Percentiles rank a stretch among this genome's conserved stretches.
phyloP scores from a whole-genome alignment of 2,888 invertebrate species.

The Endotricha flammealis region DNA sequence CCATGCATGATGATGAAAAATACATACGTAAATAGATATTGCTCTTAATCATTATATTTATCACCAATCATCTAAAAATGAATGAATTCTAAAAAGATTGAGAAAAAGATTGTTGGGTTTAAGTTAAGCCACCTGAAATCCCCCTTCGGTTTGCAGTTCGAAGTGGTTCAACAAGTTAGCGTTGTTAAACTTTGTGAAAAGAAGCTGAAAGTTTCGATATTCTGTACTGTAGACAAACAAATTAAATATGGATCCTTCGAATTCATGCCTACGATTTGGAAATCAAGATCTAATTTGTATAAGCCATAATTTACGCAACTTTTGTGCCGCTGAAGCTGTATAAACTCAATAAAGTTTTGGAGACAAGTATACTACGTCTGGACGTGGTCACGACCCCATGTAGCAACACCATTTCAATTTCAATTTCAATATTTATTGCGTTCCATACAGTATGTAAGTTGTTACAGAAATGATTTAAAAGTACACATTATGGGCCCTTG shows the following conservation, averaged over 20 bases:
- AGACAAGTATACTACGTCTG: slow-evolving; percentile 2
- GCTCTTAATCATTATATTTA: too few species aligned
- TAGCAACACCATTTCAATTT: slow-evolving; percentile 1
- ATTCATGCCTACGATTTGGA: not conserved
- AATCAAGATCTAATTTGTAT: not conserved
- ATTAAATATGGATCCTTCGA: not conserved
- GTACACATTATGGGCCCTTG: too few species aligned
- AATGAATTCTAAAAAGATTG: too few species aligned
- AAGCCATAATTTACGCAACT: not conserved
- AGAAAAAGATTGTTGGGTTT: slow-evolving; percentile 1
- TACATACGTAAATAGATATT: too few species aligned
- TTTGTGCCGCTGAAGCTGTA: not conserved
- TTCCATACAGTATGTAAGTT: too few species aligned
- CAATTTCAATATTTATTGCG: too few species aligned
- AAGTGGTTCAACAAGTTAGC: slow-evolving; percentile 3
- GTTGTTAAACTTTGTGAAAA: not conserved
- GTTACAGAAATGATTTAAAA: too few species aligned
- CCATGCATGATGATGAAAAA: too few species aligned
- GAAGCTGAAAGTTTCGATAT: not conserved
- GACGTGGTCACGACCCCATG: not conserved
- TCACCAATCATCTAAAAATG: too few species aligned
- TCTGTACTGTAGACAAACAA: not conserved
- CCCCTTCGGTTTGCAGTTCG: not conserved
- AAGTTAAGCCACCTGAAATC: not conserved
- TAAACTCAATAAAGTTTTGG: not conserved